Conservation (phyloP, 1,140 invertebrate species). For the Drosophila kohkoa region DNA sequence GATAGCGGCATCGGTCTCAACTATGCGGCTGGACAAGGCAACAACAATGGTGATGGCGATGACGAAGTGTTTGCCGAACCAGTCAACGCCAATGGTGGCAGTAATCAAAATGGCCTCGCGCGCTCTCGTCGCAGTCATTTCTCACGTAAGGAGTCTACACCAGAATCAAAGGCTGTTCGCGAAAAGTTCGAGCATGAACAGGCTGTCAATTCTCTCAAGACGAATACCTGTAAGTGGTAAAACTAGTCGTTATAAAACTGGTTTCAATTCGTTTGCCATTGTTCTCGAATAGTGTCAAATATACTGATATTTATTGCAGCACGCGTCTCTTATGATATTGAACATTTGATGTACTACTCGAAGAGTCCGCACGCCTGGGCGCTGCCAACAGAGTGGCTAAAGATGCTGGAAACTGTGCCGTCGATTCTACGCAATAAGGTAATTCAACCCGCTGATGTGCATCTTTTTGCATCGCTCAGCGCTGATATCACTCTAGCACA, state of each 20-base stretch:
- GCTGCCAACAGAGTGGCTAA: constrained; percentile 74
- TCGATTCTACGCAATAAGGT: constrained; percentile 84
- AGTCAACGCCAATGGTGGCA: constrained; percentile 22
- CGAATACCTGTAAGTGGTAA: constrained; percentile 59
- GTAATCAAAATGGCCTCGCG: constrained; percentile 74
- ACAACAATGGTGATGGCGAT: constrained; percentile 75
- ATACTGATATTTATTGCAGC: constrained; percentile 44
- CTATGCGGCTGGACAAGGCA: constrained; percentile 53
- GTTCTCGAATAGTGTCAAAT: not conserved
- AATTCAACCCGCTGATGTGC: constrained; percentile 50
- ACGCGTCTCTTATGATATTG: constrained; percentile 78
- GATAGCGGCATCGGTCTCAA: constrained; percentile 83
- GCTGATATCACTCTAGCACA: constrained; percentile 61
- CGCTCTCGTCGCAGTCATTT: constrained; percentile 84
- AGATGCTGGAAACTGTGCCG: constrained; percentile 74
- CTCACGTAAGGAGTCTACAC: constrained; percentile 82
- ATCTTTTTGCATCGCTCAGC: constrained; percentile 27
- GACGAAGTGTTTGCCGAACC: constrained; percentile 80
- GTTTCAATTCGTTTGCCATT: not conserved
- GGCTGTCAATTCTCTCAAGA: constrained; percentile 47
- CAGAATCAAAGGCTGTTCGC: constrained; percentile 65
- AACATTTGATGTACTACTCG: constrained; percentile 80
- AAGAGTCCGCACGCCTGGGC: constrained; percentile 80
- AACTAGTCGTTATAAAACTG: not conserved
- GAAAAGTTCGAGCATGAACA: constrained; percentile 58